Evolutionary conservation across 2,797 vertebrate species (phyloP).

Genomic region (Ispidina lecontei): DNA sequence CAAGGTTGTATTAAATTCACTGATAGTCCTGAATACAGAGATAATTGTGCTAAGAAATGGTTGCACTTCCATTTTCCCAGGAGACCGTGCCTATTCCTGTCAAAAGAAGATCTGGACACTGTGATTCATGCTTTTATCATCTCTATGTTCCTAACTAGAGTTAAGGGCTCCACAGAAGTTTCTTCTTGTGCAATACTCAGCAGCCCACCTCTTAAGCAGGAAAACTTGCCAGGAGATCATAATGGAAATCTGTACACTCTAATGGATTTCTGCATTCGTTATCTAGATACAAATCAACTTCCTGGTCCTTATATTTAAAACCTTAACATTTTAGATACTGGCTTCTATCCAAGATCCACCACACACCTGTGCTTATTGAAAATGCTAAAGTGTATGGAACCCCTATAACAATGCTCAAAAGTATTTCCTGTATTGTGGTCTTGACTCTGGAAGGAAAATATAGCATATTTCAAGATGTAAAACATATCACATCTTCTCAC

Average conservation of each 20-base stretch:
- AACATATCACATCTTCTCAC: not conserved
- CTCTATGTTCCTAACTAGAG: conserved; percentile 37
- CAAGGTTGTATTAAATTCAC: conserved; percentile 29
- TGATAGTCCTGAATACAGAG: conserved; percentile 42
- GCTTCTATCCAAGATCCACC: conserved; percentile 41
- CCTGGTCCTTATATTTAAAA: conserved; percentile 61
- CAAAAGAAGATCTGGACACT: conserved; percentile 58
- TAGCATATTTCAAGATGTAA: not conserved
- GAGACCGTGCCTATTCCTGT: conserved; percentile 35
- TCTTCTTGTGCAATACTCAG: conserved; percentile 52
- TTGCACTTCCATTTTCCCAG: conserved; percentile 26
- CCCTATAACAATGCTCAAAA: not conserved
- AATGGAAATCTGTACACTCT: conserved; percentile 69
- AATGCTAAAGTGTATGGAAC: not conserved
- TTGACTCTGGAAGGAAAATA: not conserved
- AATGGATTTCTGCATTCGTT: conserved; percentile 71
- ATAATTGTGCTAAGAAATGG: conserved; percentile 57
- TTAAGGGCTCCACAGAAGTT: conserved; percentile 50
- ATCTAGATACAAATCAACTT: conserved; percentile 69
- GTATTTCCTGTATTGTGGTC: not conserved
- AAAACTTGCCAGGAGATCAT: conserved; percentile 68
- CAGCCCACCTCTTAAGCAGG: conserved; percentile 62
- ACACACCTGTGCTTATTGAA: not conserved
- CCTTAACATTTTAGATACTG: conserved; percentile 54
- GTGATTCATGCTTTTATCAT: conserved; percentile 67